Evolutionary conservation across 2,113 vertebrate genomes (phyloP), one percentile per base, ranked within the genome.

Genomic region (Ophiodon elongatus): DNA sequence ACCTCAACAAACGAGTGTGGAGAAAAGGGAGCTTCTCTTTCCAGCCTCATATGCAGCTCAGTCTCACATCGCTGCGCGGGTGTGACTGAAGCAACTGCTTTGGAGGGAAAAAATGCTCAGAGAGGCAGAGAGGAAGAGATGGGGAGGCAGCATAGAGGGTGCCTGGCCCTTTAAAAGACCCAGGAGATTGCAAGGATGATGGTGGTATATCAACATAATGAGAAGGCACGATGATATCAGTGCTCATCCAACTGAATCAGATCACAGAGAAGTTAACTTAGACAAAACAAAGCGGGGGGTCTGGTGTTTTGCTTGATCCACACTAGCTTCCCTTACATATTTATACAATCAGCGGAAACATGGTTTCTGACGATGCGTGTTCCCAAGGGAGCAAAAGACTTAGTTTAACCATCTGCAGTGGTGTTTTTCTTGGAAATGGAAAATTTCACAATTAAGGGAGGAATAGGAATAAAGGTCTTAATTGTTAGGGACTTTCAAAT

Each of bases 81-180:
- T 64, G 87, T 83, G 83, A 90, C 21, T 39, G 62, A 80, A 72
- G 82, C 72, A 1, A n/a, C 73, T 43, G 83, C 72, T 87, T 73
- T 76, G 78, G 89, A 90, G 83, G 85, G 86, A 78, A 78, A 73
- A 79, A 86, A 86, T n/a, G 41, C 68, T 80, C 70, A 74, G 73
- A 60, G 59, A 59, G 68, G 29, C 74, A 80, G 76, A 80, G 62
- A 65, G 63, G 47, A 52, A 74, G 69, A 62, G 71, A 84, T 66
- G 72, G 23, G 29, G 78, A 89, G 76, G 82, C 81, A 66, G 79
- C 47, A 63, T 10, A 3, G 72, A 75, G 41, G n/a, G 85, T 19
- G 86, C 62, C 83, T 94, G 84, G 77, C 83, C 21, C 92, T 93
- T 94, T 94, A 93, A 93, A 77, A 86, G 33, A 78, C 8, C 39